Evolutionary conservation across 2,113 vertebrate species (phyloP).

Genomic region (Herpetotheres cachinnans): DNA sequence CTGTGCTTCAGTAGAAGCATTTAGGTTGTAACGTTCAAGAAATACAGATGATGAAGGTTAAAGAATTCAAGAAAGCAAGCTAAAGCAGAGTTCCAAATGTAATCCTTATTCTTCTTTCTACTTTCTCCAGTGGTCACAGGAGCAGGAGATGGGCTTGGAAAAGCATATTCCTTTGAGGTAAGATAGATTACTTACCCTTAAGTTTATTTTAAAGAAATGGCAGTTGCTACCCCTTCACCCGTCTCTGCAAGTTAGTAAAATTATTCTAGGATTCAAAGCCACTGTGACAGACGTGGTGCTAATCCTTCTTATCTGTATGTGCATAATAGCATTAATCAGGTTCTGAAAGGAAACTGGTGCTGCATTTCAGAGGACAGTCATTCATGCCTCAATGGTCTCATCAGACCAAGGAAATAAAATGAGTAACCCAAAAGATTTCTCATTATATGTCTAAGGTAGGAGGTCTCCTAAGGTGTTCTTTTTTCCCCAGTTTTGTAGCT

Average conservation of each 20-base stretch:
- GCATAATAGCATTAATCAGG: background rate
- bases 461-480: background rate
- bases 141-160: conserved; percentile 86
- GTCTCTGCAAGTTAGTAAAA: background rate
- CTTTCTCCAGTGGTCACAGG: conserved; percentile 83
- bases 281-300: background rate
- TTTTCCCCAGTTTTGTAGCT: background rate
- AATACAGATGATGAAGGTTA: background rate
- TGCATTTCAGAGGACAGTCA: background rate
- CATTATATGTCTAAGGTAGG: background rate
- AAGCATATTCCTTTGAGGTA: conserved; percentile 85
- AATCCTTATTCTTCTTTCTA: background rate
- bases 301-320: background rate
- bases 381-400: background rate
- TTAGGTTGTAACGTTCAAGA: background rate
- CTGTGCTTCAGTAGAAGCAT: background rate
- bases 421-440: background rate
- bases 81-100: background rate
- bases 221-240: background rate
- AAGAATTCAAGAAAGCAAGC: background rate
- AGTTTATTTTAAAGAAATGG: background rate
- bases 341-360: background rate
- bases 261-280: background rate
- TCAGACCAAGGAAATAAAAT: background rate
- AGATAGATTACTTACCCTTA: background rate